Percentiles rank a stretch among this genome's conserved stretches.
phyloP scores from a whole-genome alignment of 2,797 vertebrate species.

The Brotula barbata region DNA sequence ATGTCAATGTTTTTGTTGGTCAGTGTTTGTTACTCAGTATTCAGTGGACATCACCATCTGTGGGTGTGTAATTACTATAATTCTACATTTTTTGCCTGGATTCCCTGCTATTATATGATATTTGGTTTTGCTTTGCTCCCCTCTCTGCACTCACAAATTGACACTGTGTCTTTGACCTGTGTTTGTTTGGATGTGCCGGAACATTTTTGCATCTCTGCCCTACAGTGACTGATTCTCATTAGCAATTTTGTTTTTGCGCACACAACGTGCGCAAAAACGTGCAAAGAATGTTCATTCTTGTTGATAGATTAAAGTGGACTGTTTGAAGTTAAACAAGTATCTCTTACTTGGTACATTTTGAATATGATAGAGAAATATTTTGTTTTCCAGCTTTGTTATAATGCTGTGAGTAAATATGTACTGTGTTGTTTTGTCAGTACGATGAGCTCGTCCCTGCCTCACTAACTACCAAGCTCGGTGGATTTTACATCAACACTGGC shows the following conservation, averaged over 20 bases:
- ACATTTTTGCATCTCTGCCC: constrained; percentile 38
- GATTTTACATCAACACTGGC: constrained; percentile 98
- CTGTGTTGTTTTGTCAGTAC: constrained; percentile 77
- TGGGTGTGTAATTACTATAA: constrained; percentile 29
- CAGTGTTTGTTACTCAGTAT: constrained; percentile 35
- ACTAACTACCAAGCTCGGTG: constrained; percentile 94
- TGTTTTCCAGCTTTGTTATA: constrained; percentile 12
- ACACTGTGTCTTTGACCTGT: constrained; percentile 19
- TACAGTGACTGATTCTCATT: constrained; percentile 7
- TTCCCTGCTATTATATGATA: constrained; percentile 27
- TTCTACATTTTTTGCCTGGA: constrained; percentile 33
- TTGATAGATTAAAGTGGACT: constrained; percentile 25
- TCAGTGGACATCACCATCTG: constrained; percentile 25
- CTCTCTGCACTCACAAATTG: constrained; percentile 36
- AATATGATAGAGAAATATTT: constrained; percentile 28
- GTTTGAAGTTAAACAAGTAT: constrained; percentile 35
- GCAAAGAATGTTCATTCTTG: constrained; percentile 19
- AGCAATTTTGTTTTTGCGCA: too few species aligned
- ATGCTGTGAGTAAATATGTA: neutral
- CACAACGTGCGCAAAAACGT: too few species aligned
- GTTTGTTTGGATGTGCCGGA: constrained; percentile 41
- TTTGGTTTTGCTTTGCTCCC: constrained; percentile 50
- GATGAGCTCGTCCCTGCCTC: constrained; percentile 98
- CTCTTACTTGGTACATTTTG: constrained; percentile 19
- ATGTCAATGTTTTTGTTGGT: constrained; percentile 26